A percentile compares a stretch with the other conserved stretches of the same genome.
These are phyloP conservation scores for Rafetus swinhoei DNA, from an alignment of 2,113 vertebrate genomes.

Conservation along the genomic window DNA sequence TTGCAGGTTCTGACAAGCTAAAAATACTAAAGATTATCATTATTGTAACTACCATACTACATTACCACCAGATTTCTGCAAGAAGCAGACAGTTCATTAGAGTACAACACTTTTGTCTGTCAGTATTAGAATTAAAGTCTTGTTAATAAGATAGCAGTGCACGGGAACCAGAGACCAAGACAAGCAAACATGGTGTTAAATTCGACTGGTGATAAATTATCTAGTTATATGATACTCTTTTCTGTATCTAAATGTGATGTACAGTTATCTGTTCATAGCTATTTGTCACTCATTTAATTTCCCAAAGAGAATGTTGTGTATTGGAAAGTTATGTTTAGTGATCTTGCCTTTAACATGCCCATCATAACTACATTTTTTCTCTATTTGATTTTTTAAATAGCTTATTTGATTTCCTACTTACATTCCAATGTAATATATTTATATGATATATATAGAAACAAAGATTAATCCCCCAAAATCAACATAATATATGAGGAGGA, in stretches of 20 bases:
- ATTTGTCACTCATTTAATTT: slow-evolving; percentile 54
- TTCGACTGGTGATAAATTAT: slow-evolving; percentile 77
- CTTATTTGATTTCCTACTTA: slow-evolving; percentile 1
- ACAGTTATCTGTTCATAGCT: slow-evolving; percentile 46
- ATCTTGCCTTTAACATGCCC: slow-evolving; percentile 56
- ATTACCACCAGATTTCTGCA: slow-evolving; percentile 72
- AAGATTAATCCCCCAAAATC: neutral
- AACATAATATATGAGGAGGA: neutral
- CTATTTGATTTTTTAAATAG: slow-evolving; percentile 19
- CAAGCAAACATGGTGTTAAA: slow-evolving; percentile 65
- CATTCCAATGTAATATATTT: slow-evolving; percentile 11
- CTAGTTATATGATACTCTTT: slow-evolving; percentile 61
- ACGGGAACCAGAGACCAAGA: slow-evolving; percentile 62
- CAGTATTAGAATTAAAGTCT: slow-evolving; percentile 77
- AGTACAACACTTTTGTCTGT: slow-evolving; percentile 77
- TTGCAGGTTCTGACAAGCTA: slow-evolving; percentile 87
- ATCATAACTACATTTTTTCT: slow-evolving; percentile 49
- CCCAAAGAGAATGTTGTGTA: slow-evolving; percentile 54
- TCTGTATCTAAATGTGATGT: slow-evolving; percentile 47
- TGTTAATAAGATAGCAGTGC: slow-evolving; percentile 77
- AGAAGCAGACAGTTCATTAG: slow-evolving; percentile 81
- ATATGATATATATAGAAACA: neutral
- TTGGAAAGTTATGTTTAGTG: slow-evolving; percentile 36
- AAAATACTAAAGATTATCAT: slow-evolving; percentile 89
- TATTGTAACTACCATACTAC: slow-evolving; percentile 81